Conservation (phyloP, 2,888 invertebrate species). For the Lithophane semibrunnea region DNA sequence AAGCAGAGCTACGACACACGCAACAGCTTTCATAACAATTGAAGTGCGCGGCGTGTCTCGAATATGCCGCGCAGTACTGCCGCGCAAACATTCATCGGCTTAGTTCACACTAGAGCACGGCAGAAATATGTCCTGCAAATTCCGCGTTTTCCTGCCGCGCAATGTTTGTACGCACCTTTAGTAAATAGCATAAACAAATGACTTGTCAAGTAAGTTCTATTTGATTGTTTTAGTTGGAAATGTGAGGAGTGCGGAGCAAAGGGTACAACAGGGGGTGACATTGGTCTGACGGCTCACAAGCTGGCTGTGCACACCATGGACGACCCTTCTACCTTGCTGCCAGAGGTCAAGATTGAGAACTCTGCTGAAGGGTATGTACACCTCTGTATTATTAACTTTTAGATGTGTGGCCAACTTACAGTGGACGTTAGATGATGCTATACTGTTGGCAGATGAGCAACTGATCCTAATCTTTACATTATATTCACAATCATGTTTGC, state of each 20-base stretch:
- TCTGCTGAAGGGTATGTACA: constrained; percentile 70
- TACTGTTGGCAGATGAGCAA: background rate
- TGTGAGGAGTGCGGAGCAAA: constrained; percentile 77
- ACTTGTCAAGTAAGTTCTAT: background rate
- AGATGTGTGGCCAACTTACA: background rate
- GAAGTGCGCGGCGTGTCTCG: no score
- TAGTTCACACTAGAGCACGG: no score
- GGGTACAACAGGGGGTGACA: constrained; percentile 72
- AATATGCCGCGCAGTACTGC: no score
- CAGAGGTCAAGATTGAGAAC: constrained; percentile 76
- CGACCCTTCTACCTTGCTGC: constrained; percentile 56
- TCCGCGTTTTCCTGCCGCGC: no score
- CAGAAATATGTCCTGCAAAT: no score
- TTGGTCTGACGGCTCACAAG: constrained; percentile 77
- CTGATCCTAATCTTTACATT: constrained; percentile 13
- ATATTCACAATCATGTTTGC: background rate
- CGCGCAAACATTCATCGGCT: no score
- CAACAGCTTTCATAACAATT: no score
- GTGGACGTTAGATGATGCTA: background rate
- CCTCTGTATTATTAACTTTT: background rate
- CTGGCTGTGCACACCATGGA: constrained; percentile 72
- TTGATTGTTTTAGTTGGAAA: constrained; percentile 76
- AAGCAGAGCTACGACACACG: no score
- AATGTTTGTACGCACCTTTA: background rate
- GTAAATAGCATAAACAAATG: background rate